These are phyloP conservation scores for Brachypodius melanocephalos DNA, from an alignment of 2,113 vertebrate genomes.

Conservation along the genomic window DNA sequence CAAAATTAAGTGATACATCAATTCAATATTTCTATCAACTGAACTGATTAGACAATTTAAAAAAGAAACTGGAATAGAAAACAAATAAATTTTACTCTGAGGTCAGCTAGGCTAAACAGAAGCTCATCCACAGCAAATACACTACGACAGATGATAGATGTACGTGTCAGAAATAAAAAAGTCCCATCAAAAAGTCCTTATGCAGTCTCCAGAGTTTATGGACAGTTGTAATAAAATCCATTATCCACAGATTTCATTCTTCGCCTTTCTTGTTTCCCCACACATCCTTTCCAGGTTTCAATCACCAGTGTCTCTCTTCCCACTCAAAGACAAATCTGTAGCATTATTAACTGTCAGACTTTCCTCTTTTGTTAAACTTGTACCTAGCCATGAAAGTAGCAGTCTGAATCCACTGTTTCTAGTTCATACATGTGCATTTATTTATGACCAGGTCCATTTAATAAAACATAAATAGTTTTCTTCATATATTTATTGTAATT, in stretches of 20 bases:
- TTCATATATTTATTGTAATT: background rate
- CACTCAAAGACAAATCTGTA: background rate
- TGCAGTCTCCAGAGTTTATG: background rate
- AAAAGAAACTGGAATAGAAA: conserved; percentile 3
- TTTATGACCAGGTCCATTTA: background rate
- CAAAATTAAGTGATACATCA: background rate
- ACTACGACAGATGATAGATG: background rate
- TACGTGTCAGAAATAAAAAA: background rate
- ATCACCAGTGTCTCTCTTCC: background rate
- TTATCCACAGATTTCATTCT: background rate
- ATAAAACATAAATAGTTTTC: background rate
- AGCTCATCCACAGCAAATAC: background rate
- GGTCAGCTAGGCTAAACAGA: conserved; percentile 1
- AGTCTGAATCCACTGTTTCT: background rate
- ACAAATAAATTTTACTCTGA: background rate
- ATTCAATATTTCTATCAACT: background rate
- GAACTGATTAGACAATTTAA: background rate
- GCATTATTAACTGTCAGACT: background rate
- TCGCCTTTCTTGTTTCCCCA: background rate
- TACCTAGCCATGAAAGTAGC: background rate
- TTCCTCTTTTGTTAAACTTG: background rate
- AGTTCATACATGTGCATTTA: background rate
- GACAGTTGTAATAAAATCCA: background rate
- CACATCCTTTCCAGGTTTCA: background rate
- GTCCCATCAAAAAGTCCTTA: background rate